Percentiles rank a stretch among this genome's conserved stretches.
These are phyloP conservation scores for Manduca sexta DNA, from an alignment of 1,140 invertebrate species.

Conservation along the genomic window DNA sequence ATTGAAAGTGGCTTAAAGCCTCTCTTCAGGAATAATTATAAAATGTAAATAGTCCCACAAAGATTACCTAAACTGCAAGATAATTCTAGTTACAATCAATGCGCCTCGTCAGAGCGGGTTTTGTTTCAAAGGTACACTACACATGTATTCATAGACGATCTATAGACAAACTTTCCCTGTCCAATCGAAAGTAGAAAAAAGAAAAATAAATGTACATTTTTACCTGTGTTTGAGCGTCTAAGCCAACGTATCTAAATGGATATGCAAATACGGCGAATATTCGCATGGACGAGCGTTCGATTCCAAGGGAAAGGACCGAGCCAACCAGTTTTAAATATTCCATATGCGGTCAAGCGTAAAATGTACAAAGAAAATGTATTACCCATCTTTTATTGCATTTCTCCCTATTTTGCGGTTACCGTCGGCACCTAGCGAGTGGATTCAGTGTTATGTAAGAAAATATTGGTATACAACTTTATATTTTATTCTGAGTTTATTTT, in stretches of 20 bases:
- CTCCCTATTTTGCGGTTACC: slow-evolving; percentile 34
- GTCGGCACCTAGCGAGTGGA: slow-evolving; percentile 43
- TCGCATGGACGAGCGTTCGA: slow-evolving; percentile 54
- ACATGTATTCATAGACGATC: no score
- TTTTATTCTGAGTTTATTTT: slow-evolving; percentile 13
- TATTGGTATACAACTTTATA: slow-evolving; percentile 1
- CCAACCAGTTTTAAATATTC: slow-evolving; percentile 66
- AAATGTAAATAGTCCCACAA: no score
- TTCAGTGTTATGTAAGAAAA: slow-evolving; percentile 26
- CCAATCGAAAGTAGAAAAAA: no score
- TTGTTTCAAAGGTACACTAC: no score
- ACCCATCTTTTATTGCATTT: slow-evolving; percentile 64
- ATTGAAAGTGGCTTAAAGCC: no score
- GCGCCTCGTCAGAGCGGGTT: no score
- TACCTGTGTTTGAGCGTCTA: background rate
- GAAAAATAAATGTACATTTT: no score
- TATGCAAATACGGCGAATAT: slow-evolving; percentile 53
- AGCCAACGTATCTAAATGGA: slow-evolving; percentile 2
- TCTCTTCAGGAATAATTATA: no score
- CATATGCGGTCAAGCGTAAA: slow-evolving; percentile 66
- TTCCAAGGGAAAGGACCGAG: slow-evolving; percentile 45
- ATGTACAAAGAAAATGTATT: slow-evolving; percentile 71
- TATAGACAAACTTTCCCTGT: no score
- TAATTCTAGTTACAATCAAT: no score
- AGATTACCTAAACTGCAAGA: no score